phyloP scores from a whole-genome alignment of 1,140 invertebrate species.

The Tetramorium alpestre region DNA sequence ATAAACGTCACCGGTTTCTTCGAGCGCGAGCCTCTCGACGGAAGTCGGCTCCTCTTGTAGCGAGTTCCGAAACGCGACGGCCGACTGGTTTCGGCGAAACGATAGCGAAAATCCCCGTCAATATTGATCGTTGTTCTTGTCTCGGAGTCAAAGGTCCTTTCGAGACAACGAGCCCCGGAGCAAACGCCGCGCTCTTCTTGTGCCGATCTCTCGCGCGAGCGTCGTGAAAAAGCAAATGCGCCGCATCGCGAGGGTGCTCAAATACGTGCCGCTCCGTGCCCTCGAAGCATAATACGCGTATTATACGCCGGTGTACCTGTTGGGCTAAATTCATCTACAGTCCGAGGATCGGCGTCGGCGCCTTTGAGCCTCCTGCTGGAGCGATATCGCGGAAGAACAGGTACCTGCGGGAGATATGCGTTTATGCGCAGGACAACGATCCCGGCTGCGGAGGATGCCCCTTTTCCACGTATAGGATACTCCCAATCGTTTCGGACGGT shows the following conservation, averaged over 20 bases:
- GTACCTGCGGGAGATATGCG: conserved; percentile 7
- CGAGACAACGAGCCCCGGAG: conserved; percentile 9
- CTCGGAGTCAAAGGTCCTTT: conserved; percentile 59
- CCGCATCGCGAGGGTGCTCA: conserved; percentile 49
- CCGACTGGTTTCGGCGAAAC: conserved; percentile 52
- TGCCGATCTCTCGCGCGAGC: conserved; percentile 30
- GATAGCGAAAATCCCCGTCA: conserved; percentile 68
- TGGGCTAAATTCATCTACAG: conserved; percentile 68
- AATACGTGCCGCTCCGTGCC: conserved; percentile 50
- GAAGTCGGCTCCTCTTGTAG: conserved; percentile 48
- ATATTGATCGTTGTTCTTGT: conserved; percentile 59
- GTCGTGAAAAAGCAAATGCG: conserved; percentile 50
- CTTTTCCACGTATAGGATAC: conserved; percentile 6
- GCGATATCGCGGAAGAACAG: conserved; percentile 50
- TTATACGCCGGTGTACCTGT: conserved; percentile 66
- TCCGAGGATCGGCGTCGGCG: conserved; percentile 60
- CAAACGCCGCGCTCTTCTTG: conserved; percentile 37
- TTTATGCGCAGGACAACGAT: conserved; percentile 60
- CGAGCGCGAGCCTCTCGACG: conserved; percentile 6
- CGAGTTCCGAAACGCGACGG: conserved; percentile 31
- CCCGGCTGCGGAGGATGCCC: conserved; percentile 28
- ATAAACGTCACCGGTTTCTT: conserved; percentile 45
- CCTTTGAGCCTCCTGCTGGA: conserved; percentile 62
- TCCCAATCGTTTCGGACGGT: conserved; percentile 47
- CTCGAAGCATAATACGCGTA: conserved; percentile 64